Percentiles rank a stretch among this genome's conserved stretches.
Evolutionary conservation across 2,113 vertebrate species (phyloP).

Genomic region (Catharus minimus): DNA sequence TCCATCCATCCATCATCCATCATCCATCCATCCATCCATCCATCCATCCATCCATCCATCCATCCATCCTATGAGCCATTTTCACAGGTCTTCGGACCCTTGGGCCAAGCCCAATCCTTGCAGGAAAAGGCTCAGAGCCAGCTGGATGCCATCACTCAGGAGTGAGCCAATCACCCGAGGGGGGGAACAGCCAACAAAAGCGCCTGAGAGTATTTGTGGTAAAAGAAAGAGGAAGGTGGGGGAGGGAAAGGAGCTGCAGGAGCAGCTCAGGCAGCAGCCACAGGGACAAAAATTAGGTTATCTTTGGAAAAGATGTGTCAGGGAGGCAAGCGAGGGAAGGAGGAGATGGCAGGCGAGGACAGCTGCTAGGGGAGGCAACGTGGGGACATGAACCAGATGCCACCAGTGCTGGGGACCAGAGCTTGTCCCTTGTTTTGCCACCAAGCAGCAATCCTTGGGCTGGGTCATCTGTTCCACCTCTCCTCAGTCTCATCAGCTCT

Average conservation of each 20-base stretch:
- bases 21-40: background rate
- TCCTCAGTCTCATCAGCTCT: background rate
- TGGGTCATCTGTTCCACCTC: background rate
- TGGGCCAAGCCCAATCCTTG: background rate
- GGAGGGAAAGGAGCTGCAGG: conserved; percentile 40
- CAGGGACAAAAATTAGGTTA: conserved; percentile 2
- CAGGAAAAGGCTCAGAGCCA: background rate
- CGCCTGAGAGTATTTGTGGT: background rate
- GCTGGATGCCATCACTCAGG: background rate
- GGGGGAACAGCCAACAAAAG: background rate
- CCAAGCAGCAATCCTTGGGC: background rate
- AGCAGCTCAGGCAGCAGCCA: background rate
- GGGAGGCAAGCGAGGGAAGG: background rate
- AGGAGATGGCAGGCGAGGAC: background rate
- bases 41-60: background rate
- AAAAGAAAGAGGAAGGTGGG: conserved; percentile 53
- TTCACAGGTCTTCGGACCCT: background rate
- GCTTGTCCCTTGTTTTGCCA: background rate
- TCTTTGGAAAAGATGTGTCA: conserved; percentile 43
- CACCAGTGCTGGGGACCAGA: background rate
- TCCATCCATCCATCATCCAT: background rate
- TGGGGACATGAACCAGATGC: background rate
- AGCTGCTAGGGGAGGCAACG: background rate
- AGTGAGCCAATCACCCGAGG: accelerated
- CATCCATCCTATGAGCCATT: background rate